Percentiles rank a stretch among this genome's conserved stretches.
Evolutionary conservation across 1,140 invertebrate species (phyloP).

Genomic region (Danaus plexippus): DNA sequence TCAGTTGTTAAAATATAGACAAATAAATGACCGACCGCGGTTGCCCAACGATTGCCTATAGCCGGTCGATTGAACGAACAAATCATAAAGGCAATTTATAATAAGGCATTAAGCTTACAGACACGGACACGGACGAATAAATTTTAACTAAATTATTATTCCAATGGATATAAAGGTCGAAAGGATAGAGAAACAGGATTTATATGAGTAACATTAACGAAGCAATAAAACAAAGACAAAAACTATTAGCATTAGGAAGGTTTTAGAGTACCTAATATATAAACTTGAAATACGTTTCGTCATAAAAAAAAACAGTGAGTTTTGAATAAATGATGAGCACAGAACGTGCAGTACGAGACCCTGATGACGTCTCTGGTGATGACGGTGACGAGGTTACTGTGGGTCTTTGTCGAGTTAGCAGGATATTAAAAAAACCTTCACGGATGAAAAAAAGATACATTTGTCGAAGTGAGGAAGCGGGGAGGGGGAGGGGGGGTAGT

Average conservation of each 20-base stretch:
- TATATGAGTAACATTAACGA: too few relatives aligned
- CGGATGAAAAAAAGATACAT: conserved; percentile 41
- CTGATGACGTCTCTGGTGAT: conserved; percentile 38
- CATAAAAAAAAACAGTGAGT: conserved; percentile 5
- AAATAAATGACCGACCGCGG: conserved; percentile 31
- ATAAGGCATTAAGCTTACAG: conserved; percentile 6
- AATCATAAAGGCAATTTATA: conserved; percentile 14
- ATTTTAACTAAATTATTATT: too few relatives aligned
- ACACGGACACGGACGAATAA: too few relatives aligned
- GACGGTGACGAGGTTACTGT: conserved; percentile 36
- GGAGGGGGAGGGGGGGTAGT: too few relatives aligned
- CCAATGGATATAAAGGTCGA: too few relatives aligned
- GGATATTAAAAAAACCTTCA: conserved; percentile 53
- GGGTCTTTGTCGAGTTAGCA: conserved; percentile 52
- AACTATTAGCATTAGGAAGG: too few relatives aligned
- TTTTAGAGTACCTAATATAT: not conserved
- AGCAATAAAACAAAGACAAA: too few relatives aligned
- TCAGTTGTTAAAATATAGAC: conserved; percentile 10
- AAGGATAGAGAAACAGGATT: too few relatives aligned
- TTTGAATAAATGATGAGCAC: conserved; percentile 8
- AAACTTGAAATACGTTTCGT: conserved; percentile 1
- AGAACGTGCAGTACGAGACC: conserved; percentile 37
- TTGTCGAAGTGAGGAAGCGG: conserved; percentile 10
- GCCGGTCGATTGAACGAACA: conserved; percentile 18
- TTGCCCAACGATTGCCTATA: conserved; percentile 29